Evolutionary conservation across 23 tunicate species (phyloP), one percentile per base, ranked within the genome.

Genomic region (Phallusia fumigata): DNA sequence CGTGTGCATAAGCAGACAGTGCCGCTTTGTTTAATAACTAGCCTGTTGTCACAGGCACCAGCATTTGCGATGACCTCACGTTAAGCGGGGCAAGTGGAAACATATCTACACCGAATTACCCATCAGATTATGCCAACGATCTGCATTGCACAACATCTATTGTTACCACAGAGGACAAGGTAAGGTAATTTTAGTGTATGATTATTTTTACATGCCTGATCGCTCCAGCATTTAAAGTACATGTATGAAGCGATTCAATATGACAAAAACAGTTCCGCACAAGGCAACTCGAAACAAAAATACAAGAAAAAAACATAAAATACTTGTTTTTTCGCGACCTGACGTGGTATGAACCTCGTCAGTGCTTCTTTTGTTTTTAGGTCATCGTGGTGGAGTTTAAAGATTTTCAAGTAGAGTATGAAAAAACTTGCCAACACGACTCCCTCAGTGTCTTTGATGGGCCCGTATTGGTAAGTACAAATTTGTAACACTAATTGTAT

Each of bases 81-180:
- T 13, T 58, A 24, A 58, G 3, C 16, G 69, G 69, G 5, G 69
- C 11, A 6, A 13, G 69, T 58, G 69, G 69, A 22, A 58, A 58
- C 28, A 21, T 58, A 24, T 58, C 69, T 11, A 58, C 69, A 24
- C 69, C 69, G 28, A 24, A 58, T 58, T 58, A 58, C 28, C 69
- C 69, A 24, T 6, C 69, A 22, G 3, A 22, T 24, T 58, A 58
- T 24, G 69, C 28, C 26, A 16, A 58, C 28, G 69, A 24, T 3
- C 28, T 58, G 11, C 11, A 58, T 58, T 58, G 69, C 28, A 58
- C 69, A 6, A 21, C 69, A 24, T 6, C 69, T 58, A 58, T 58
- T 13, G 69, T 58, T 24, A 58, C 69, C 69, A 58, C 69, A 3
- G 69, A 58, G 15, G 69, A 58, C 69, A 58, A 58, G 69, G 69